Conservation (phyloP, 2,888 invertebrate species). For the Limnephilus rhombicus region DNA sequence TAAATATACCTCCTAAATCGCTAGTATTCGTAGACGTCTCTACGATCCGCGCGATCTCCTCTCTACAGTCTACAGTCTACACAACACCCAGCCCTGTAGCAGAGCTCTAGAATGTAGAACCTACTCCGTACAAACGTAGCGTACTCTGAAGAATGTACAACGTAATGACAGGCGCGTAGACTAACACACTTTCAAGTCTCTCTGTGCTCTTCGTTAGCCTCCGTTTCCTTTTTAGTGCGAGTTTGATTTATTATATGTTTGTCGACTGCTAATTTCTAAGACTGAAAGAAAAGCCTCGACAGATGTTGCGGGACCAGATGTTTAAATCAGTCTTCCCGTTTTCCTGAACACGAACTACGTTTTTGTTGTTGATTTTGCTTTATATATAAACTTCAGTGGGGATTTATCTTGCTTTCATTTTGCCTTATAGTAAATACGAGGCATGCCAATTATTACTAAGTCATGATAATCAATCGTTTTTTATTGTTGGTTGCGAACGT, state of each 20-base stretch:
- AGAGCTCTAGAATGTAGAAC: neutral
- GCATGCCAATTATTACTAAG: neutral
- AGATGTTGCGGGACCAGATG: constrained; percentile 50
- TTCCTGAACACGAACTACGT: constrained; percentile 6
- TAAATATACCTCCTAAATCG: constrained; percentile 73
- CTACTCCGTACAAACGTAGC: neutral
- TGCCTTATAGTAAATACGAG: neutral
- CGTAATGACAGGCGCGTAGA: constrained; percentile 53
- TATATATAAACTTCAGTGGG: neutral
- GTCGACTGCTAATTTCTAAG: constrained; percentile 48
- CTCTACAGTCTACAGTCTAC: constrained; percentile 7
- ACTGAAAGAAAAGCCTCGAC: constrained; percentile 34
- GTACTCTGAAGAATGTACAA: neutral
- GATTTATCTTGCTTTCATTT: neutral
- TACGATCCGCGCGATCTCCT: constrained; percentile 54
- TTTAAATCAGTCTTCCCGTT: constrained; percentile 47
- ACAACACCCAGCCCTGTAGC: neutral
- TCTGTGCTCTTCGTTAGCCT: constrained; percentile 56
- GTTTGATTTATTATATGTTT: constrained; percentile 57
- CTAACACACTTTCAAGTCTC: constrained; percentile 58
- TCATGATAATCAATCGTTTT: neutral
- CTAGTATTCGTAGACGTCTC: constrained; percentile 56
- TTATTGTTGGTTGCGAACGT: neutral
- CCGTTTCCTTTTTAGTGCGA: constrained; percentile 56
- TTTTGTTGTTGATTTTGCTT: constrained; percentile 26